These are phyloP conservation scores for Leptinotarsa rubiginosa DNA, from an alignment of 2,888 invertebrate species.

Conservation along the genomic window DNA sequence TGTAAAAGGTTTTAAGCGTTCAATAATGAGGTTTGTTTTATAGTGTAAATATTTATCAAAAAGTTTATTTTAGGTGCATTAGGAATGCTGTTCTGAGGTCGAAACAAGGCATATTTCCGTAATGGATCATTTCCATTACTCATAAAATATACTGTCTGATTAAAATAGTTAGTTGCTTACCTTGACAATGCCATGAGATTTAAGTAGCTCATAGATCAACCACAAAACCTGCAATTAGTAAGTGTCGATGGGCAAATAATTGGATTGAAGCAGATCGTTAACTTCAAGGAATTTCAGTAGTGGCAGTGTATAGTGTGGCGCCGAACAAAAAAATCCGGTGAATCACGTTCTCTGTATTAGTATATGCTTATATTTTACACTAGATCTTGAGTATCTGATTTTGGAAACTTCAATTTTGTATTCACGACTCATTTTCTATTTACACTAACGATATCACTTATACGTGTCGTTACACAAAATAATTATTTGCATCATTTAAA, in stretches of 20 bases:
- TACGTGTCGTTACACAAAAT: too few species aligned
- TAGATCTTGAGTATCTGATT: too few species aligned
- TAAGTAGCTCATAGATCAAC: conserved; percentile 3
- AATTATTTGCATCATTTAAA: too few species aligned
- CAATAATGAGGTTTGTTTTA: too few species aligned
- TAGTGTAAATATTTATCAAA: too few species aligned
- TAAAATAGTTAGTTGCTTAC: conserved; percentile 26
- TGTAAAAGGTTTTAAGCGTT: too few species aligned
- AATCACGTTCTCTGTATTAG: background rate
- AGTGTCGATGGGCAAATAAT: conserved; percentile 10
- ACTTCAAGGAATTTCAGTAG: conserved; percentile 1
- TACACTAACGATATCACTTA: too few species aligned
- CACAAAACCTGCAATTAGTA: background rate
- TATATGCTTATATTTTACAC: too few species aligned
- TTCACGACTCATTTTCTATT: too few species aligned
- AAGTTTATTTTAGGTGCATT: background rate
- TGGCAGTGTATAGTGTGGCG: background rate
- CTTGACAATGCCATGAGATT: conserved; percentile 27
- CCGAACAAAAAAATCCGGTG: background rate
- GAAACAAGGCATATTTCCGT: background rate
- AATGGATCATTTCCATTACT: background rate
- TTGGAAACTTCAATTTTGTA: too few species aligned
- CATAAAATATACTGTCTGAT: background rate
- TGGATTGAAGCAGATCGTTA: background rate
- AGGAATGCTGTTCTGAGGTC: background rate